Conservation (phyloP, 2,888 invertebrate genomes). For the Rhabditoides inermis region DNA sequence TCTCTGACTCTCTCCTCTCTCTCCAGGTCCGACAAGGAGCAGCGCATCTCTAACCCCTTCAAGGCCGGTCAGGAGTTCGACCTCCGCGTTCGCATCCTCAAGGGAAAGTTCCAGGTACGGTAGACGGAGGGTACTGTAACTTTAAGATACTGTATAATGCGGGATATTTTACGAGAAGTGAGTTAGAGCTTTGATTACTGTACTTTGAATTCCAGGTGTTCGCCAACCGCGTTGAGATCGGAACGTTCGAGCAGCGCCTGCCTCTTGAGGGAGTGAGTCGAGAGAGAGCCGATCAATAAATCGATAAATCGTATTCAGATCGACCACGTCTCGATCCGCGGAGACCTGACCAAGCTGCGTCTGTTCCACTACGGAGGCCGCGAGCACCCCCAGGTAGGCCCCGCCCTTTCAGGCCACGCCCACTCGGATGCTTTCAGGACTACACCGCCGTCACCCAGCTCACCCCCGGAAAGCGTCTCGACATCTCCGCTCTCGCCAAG, state of each 20-base stretch:
- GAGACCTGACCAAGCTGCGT: constrained; percentile 41
- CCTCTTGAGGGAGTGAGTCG: constrained; percentile 41
- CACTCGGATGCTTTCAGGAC: constrained; percentile 36
- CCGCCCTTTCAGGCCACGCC: constrained; percentile 43
- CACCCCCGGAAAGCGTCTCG: constrained; percentile 46
- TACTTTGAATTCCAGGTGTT: constrained; percentile 30
- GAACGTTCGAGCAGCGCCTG: constrained; percentile 45
- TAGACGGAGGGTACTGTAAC: too few relatives aligned
- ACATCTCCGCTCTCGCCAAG: constrained; percentile 45
- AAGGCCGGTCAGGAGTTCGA: constrained; percentile 46
- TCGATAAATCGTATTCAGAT: constrained; percentile 23
- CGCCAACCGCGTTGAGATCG: constrained; percentile 48
- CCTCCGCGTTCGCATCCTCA: constrained; percentile 45
- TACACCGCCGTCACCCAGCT: constrained; percentile 49
- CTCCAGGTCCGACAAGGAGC: constrained; percentile 45
- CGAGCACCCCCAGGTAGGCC: constrained; percentile 46
- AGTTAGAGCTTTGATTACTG: background rate
- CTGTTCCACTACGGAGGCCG: constrained; percentile 51
- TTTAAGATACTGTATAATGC: background rate
- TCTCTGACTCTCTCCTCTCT: too few relatives aligned
- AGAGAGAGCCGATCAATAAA: background rate
- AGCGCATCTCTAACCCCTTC: constrained; percentile 47
- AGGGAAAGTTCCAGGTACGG: constrained; percentile 46
- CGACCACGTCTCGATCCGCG: constrained; percentile 48
- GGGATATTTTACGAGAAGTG: background rate